phyloP scores from a whole-genome alignment of 1,140 invertebrate genomes.

The Drosophila grimshawi region DNA sequence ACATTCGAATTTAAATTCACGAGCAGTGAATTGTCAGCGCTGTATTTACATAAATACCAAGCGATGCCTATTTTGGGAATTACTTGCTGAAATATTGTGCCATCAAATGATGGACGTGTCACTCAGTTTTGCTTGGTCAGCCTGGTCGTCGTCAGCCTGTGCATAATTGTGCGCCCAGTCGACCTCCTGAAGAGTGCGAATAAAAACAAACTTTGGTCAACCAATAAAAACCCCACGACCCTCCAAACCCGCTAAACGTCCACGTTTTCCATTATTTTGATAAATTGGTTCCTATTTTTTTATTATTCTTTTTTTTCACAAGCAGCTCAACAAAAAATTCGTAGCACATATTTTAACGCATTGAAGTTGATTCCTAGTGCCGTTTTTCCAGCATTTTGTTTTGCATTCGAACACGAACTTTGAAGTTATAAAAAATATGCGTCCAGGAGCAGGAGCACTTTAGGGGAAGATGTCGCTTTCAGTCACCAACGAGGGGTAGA shows the following conservation, averaged over 20 bases:
- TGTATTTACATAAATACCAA: constrained; percentile 45
- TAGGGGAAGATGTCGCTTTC: not conserved
- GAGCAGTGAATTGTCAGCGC: constrained; percentile 38
- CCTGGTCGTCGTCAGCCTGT: constrained; percentile 25
- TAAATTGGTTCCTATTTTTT: constrained; percentile 60
- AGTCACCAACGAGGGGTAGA: not conserved
- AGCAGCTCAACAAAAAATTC: constrained; percentile 32
- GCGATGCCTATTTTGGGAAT: constrained; percentile 46
- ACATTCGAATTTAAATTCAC: constrained; percentile 48
- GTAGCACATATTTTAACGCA: constrained; percentile 48
- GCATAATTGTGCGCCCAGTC: constrained; percentile 54
- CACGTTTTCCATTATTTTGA: constrained; percentile 67
- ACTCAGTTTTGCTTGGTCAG: not conserved
- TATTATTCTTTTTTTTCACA: constrained; percentile 6
- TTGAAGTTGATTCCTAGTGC: constrained; percentile 1
- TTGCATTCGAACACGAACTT: constrained; percentile 56
- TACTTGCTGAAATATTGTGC: constrained; percentile 42
- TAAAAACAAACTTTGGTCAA: constrained; percentile 39
- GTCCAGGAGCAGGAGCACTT: not conserved
- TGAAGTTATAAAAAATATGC: constrained; percentile 49
- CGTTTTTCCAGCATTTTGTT: constrained; percentile 32
- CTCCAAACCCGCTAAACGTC: not conserved
- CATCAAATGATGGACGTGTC: constrained; percentile 53
- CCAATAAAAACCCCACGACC: constrained; percentile 1
- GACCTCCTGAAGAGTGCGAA: constrained; percentile 23